Evolutionary conservation across 2,888 invertebrate genomes (phyloP), one percentile per base, ranked within the genome.

Genomic region (Cacoxenus indagator): DNA sequence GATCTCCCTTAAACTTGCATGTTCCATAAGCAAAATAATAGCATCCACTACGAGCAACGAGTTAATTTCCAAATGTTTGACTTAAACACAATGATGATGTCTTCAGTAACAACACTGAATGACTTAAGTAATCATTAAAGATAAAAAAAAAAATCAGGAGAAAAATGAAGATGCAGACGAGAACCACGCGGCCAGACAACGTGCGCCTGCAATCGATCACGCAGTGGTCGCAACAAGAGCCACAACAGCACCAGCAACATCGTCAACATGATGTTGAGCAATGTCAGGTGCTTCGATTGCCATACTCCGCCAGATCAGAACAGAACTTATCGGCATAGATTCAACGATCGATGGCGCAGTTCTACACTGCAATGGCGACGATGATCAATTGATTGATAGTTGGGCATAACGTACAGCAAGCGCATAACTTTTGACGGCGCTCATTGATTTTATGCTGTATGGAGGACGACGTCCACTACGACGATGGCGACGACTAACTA

Each of bases 311-410:
- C 17, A 19, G 9, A 51, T 22, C 51, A 22, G 8, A 48, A 19
- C 51, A 51, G 51, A n/a, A 51, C 19, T 9, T 3, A 48, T n/a
- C 48, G 48, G 17, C 11, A 48, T 5, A 48, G 48, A 17, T 48
- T 48, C 48, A 48, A n/a, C 48, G 17, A 69, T 68, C 64, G 76
- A 45, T 62, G 31, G 62, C 22, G 11, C 45, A 59, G 67, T 75
- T 73, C 70, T 1, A 48, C 19, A 48, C 19, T 9, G 19, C 51
- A 46, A 57, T 46, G 69, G 26, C 48, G 27, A 27, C 64, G 54
- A 62, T 61, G 67, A 69, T 65, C 65, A 76, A 75, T 78, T 82
- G 82, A 83, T 83, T 82, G 82, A 82, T 83, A 78, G 77, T 75
- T 73, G 72, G 70, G 78, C 76, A 81, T 81, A 77, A 77, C 73